Evolutionary conservation across 2,888 invertebrate species (phyloP), one percentile per base, ranked within the genome.

Genomic region (Drosophila demipolita): DNA sequence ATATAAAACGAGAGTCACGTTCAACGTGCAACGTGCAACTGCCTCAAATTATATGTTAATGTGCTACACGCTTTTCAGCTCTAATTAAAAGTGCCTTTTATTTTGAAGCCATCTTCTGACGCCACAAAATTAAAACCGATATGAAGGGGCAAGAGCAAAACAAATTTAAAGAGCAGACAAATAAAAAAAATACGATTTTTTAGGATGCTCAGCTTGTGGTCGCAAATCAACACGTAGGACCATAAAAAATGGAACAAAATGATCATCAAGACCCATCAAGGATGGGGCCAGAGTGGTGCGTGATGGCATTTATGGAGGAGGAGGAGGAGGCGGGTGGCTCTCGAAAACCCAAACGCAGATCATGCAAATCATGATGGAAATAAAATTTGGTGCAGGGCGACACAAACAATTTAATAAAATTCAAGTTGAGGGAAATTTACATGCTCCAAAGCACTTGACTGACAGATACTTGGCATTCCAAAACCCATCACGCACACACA

Each of bases 391-490:
- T 75, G 72, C 71, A 50, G 73, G 63, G 71, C 76, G 87, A 87
- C 80, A 75, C 82, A 87, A 90, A 89, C 88, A 87, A 90, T 90
- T 89, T 90, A 90, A 87, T 90, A 89, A 89, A 87, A 90, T 86
- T 77, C 73, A 73, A 82, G 75, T 87, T 82, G 74, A 80, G 59
- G 69, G 59, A 89, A 90, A 89, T 87, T 82, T 87, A 87, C 86
- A 87, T 90, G 88, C 87, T 74, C 61, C 71, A 64, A 71, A 65
- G 74, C 82, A 66, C 69, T 76, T 67, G 72, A 12, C 63, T 73
- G 66, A 70, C 72, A 83, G 83, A 75, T 69, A 80, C 76, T 83
- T 71, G 83, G 64, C 66, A 79, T 79, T 45, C 49, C 53, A 50
- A 23, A 49, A 26, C 17, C 48, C 59, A 26, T 12, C 6, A 8